These are phyloP conservation scores for Acyrthosiphon pisum DNA, from an alignment of 1,140 invertebrate species.

Conservation along the genomic window DNA sequence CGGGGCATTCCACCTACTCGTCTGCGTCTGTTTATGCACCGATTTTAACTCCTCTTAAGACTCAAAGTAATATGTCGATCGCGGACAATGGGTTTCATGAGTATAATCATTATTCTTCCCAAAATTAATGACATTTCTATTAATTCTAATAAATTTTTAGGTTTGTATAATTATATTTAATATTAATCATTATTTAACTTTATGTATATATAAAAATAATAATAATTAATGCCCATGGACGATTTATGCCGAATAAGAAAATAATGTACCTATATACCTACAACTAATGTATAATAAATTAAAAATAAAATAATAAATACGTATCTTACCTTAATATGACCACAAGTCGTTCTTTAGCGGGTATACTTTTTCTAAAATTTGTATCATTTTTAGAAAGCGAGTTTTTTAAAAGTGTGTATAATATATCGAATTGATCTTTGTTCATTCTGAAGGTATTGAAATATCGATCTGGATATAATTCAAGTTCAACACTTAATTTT, in stretches of 20 bases:
- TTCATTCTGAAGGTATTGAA: background rate
- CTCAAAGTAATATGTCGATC: background rate
- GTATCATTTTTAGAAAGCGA: background rate
- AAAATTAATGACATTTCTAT: background rate
- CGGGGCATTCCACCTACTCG: constrained; percentile 10
- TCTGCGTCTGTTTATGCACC: background rate
- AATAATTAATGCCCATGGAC: no score
- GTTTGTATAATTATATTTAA: no score
- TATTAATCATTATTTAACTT: no score
- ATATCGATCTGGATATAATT: constrained; percentile 18
- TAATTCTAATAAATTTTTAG: no score
- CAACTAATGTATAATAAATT: background rate
- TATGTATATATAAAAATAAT: no score
- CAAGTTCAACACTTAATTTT: constrained; percentile 10
- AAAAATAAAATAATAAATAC: background rate
- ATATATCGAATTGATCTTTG: constrained; percentile 1
- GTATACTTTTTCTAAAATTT: constrained; percentile 7
- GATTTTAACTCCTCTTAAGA: background rate
- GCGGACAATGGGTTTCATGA: background rate
- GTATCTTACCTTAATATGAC: background rate
- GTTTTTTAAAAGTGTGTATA: background rate
- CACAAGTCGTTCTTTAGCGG: background rate
- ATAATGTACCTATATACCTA: no score
- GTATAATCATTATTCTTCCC: background rate
- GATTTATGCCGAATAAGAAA: no score